These are phyloP conservation scores for Agapostemon virescens DNA, from an alignment of 2,888 invertebrate species.

Conservation along the genomic window DNA sequence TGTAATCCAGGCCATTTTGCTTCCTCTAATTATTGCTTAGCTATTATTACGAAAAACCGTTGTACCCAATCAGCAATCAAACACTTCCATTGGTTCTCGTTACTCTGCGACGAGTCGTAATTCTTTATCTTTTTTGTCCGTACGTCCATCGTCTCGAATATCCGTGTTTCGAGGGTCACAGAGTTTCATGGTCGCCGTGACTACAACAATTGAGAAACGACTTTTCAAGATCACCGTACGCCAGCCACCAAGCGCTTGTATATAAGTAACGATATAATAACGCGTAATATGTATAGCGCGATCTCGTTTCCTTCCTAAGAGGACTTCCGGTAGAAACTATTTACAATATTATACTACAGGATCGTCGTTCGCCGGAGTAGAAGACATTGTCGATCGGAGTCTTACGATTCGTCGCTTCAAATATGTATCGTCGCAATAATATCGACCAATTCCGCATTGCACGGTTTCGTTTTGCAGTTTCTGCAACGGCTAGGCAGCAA, in stretches of 20 bases:
- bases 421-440: not conserved
- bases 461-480: not conserved
- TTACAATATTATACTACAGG: conserved; percentile 56
- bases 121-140: no score
- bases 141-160: not conserved
- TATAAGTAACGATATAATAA: conserved; percentile 49
- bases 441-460: not conserved
- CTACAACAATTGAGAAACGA: not conserved
- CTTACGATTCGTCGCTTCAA: not conserved
- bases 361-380: conserved; percentile 31
- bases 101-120: not conserved
- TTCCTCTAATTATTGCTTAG: not conserved
- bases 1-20: not conserved
- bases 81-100: no score
- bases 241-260: conserved; percentile 1
- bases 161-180: not conserved
- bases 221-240: not conserved
- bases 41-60: not conserved
- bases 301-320: conserved; percentile 29
- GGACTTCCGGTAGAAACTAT: conserved; percentile 56
- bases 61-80: no score
- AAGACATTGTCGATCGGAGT: not conserved
- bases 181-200: not conserved
- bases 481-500: not conserved
- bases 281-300: conserved; percentile 26